Conservation (phyloP, 2,888 invertebrate genomes). For the Steinernema hermaphroditum region DNA sequence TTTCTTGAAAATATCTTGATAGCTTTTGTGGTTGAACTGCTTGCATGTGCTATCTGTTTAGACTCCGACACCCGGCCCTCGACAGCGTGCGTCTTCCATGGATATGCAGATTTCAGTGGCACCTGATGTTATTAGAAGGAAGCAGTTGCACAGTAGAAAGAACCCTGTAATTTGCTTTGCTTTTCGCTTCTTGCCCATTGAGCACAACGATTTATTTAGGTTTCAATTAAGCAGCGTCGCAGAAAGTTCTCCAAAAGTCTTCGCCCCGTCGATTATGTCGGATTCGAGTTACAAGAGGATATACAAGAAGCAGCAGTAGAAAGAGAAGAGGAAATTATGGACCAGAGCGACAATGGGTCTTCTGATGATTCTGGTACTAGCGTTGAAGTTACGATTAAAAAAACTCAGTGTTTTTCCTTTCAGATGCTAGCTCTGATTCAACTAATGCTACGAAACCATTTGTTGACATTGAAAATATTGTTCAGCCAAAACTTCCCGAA, state of each 20-base stretch:
- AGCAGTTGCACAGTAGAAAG: constrained; percentile 26
- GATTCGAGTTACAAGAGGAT: constrained; percentile 63
- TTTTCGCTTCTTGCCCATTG: background rate
- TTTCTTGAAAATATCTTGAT: background rate
- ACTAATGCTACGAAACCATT: constrained; percentile 37
- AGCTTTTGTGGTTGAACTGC: constrained; percentile 17
- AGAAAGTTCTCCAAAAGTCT: constrained; percentile 59
- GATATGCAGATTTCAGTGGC: constrained; percentile 62
- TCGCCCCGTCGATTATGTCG: constrained; percentile 58
- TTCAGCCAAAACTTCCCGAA: constrained; percentile 45
- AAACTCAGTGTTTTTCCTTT: background rate
- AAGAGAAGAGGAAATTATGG: constrained; percentile 46
- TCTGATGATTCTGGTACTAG: constrained; percentile 38
- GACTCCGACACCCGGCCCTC: constrained; percentile 7
- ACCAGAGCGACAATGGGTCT: constrained; percentile 32
- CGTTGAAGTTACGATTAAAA: background rate
- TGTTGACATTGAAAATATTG: constrained; percentile 63
- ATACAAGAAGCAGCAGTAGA: constrained; percentile 50
- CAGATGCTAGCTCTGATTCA: constrained; percentile 42
- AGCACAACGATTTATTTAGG: constrained; percentile 32
- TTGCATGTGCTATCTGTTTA: constrained; percentile 34
- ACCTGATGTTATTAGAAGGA: constrained; percentile 12
- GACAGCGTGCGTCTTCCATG: constrained; percentile 51
- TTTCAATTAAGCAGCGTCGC: constrained; percentile 48
- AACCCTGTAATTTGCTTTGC: constrained; percentile 34